A percentile compares a stretch with the other conserved stretches of the same genome.
Evolutionary conservation across 2,888 invertebrate genomes (phyloP).

Genomic region (Ormia ochracea): DNA sequence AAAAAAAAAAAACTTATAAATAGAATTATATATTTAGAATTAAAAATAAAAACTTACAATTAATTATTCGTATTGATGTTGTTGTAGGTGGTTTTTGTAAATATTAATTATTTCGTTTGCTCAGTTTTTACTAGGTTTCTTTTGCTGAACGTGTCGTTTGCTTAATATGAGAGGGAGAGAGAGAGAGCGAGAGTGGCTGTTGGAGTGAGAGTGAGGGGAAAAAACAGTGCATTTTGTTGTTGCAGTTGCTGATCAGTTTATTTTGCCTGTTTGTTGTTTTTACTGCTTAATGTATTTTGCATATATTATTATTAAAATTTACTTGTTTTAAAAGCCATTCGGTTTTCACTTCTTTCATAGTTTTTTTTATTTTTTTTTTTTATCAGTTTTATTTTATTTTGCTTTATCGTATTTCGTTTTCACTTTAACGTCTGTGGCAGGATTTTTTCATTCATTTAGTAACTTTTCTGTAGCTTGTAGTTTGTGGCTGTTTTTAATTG

Average conservation of each 20-base stretch:
- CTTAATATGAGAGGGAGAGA: no score
- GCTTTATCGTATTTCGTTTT: constrained; percentile 22
- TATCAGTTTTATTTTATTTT: constrained; percentile 58
- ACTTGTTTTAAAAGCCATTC: constrained; percentile 53
- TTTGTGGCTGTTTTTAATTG: constrained; percentile 53
- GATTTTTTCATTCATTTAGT: constrained; percentile 60
- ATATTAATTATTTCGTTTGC: constrained; percentile 26
- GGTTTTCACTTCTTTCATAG: constrained; percentile 63
- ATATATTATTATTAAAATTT: constrained; percentile 39
- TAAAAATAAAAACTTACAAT: no score
- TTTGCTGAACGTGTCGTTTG: background rate
- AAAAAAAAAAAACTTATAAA: no score
- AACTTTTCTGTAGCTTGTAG: constrained; percentile 59
- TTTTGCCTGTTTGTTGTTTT: constrained; percentile 27
- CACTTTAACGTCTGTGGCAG: constrained; percentile 58
- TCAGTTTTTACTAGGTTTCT: constrained; percentile 49
- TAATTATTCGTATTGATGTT: constrained; percentile 4
- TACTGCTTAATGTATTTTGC: constrained; percentile 39
- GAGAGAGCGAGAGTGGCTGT: no score
- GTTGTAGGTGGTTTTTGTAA: constrained; percentile 55
- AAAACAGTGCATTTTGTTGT: constrained; percentile 40
- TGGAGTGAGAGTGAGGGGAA: no score
- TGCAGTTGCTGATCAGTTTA: constrained; percentile 11
- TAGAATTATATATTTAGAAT: no score
- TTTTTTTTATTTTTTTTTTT: constrained; percentile 46